Evolutionary conservation across 2,113 vertebrate genomes (phyloP).

Genomic region (Dipodomys spectabilis): DNA sequence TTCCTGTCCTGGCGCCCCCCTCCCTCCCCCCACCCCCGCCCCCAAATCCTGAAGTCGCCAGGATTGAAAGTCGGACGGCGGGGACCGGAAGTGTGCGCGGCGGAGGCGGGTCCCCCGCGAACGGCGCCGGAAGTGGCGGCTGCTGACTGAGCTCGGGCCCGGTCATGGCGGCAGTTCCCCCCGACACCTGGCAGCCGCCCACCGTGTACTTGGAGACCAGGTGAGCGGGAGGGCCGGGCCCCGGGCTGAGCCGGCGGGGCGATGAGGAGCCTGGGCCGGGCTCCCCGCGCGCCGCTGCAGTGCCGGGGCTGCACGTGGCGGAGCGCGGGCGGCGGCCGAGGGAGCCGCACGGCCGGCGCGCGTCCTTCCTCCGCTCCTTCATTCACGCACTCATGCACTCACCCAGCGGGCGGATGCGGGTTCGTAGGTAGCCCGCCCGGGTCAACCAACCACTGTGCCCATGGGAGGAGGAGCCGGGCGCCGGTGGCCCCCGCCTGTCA

Average conservation of each 20-base stretch:
- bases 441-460: background rate
- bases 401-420: background rate
- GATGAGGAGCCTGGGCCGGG: background rate
- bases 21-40: no score
- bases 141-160: background rate
- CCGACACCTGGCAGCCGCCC: constrained; percentile 94
- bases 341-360: background rate
- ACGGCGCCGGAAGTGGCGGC: constrained; percentile 68
- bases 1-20: background rate
- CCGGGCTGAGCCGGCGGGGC: background rate
- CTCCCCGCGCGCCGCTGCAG: background rate
- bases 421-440: background rate
- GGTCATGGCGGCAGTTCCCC: constrained; percentile 91
- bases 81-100: constrained; percentile 64
- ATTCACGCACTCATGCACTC: background rate
- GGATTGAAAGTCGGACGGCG: background rate
- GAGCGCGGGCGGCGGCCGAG: background rate
- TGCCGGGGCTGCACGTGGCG: background rate
- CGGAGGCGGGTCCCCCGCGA: background rate
- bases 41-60: fast-evolving
- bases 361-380: background rate
- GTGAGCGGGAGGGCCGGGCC: constrained; percentile 82
- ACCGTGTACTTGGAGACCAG: constrained; percentile 93
- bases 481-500: no score
- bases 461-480: background rate